Evolutionary conservation across 2,888 invertebrate genomes (phyloP).

Genomic region (Parnassius smintheus): DNA sequence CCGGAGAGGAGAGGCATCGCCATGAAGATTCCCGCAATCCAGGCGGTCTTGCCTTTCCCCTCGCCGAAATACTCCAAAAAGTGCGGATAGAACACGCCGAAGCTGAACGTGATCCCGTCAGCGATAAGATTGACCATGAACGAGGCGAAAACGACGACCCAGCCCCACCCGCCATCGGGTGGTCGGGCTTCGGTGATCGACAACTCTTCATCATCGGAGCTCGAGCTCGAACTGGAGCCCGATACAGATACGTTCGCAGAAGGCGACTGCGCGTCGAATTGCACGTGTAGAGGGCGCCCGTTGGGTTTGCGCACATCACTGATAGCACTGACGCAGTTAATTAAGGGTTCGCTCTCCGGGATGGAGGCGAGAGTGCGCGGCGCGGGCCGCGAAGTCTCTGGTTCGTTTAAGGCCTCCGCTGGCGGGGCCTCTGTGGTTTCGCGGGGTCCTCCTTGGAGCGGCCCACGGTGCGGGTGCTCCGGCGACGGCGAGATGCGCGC

Average conservation of each 20-base stretch:
- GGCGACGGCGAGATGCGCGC: conserved; percentile 68
- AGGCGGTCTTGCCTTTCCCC: conserved; percentile 92
- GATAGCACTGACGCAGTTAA: conserved; percentile 48
- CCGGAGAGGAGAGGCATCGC: conserved; percentile 94
- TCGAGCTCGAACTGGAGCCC: conserved; percentile 65
- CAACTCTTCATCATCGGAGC: conserved; percentile 82
- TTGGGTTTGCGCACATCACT: conserved; percentile 51
- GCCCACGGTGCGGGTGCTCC: conserved; percentile 61
- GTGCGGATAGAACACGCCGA: conserved; percentile 93
- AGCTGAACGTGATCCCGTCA: conserved; percentile 95
- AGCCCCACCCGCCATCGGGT: conserved; percentile 96
- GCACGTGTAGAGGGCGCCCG: conserved; percentile 76
- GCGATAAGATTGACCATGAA: conserved; percentile 95
- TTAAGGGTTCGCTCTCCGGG: conserved; percentile 70
- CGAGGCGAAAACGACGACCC: conserved; percentile 94
- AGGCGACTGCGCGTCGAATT: conserved; percentile 79
- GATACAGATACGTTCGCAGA: conserved; percentile 59
- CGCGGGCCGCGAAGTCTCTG: conserved; percentile 62
- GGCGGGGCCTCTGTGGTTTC: conserved; percentile 57
- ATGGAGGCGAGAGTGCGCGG: conserved; percentile 63
- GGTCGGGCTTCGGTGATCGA: conserved; percentile 85
- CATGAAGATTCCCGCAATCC: conserved; percentile 95
- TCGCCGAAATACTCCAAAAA: conserved; percentile 92
- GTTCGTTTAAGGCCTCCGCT: conserved; percentile 58
- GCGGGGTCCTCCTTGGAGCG: conserved; percentile 74